Conservation (phyloP, 2,888 invertebrate genomes). For the Vandiemenella viatica region DNA sequence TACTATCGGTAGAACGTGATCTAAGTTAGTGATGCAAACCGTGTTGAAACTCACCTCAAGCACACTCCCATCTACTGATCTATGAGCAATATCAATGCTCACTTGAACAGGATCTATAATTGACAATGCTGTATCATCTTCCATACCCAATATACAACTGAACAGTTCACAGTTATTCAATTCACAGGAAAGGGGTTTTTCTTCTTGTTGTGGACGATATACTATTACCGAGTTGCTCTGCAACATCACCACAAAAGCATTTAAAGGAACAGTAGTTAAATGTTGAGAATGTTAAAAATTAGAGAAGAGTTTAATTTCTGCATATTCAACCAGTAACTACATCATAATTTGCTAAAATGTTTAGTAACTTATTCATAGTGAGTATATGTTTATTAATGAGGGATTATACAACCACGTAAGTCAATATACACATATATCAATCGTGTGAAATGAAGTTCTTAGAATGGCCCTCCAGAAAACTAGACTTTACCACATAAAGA, state of each 20-base stretch:
- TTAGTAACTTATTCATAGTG: no score
- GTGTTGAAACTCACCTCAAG: conserved; percentile 8
- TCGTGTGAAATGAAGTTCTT: no score
- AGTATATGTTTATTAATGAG: no score
- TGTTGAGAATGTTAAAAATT: no score
- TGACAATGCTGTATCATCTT: conserved; percentile 84
- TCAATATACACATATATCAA: no score
- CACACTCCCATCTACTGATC: conserved; percentile 1
- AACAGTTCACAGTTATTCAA: conserved; percentile 84
- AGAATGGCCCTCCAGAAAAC: no score
- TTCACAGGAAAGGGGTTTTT: conserved; percentile 71
- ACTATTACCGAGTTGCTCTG: conserved; percentile 78
- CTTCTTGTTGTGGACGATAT: conserved; percentile 50
- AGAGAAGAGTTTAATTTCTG: no score
- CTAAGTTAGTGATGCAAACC: neutral
- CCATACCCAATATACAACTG: conserved; percentile 76
- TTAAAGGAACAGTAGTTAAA: no score
- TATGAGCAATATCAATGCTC: conserved; percentile 44
- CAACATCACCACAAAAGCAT: no score
- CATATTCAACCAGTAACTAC: neutral
- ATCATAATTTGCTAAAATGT: neutral
- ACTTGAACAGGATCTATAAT: conserved; percentile 88
- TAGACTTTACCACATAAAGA: no score
- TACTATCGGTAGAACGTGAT: no score
- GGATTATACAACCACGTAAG: no score